phyloP scores from a whole-genome alignment of 1,140 invertebrate species.

The Cataglyphis hispanica region DNA sequence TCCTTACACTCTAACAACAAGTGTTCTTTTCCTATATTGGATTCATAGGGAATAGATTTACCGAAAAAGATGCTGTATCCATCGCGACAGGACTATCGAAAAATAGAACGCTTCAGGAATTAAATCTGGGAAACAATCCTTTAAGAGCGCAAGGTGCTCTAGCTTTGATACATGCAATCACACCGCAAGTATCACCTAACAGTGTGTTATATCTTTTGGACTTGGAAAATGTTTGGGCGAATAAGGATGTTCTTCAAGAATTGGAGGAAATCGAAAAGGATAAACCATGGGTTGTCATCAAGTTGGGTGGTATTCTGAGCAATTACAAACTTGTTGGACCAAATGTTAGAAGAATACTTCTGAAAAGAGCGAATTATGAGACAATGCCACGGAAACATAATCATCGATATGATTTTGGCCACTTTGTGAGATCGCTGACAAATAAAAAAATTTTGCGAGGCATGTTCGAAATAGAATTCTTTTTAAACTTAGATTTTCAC shows the following conservation, averaged over 20 bases:
- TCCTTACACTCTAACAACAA: background rate
- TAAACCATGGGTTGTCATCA: constrained; percentile 79
- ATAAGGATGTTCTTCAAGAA: constrained; percentile 78
- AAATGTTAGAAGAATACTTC: constrained; percentile 81
- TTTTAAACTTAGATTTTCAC: background rate
- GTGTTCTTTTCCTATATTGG: background rate
- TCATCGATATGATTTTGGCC: constrained; percentile 83
- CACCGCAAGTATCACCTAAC: constrained; percentile 57
- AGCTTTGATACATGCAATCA: constrained; percentile 71
- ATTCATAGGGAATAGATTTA: constrained; percentile 80
- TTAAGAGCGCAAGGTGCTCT: constrained; percentile 74
- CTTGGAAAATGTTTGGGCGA: constrained; percentile 83
- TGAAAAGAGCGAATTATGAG: constrained; percentile 84
- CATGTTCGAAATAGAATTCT: constrained; percentile 16
- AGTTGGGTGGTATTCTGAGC: constrained; percentile 83
- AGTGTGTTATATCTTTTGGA: constrained; percentile 79
- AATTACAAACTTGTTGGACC: constrained; percentile 85
- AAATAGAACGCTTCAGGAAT: constrained; percentile 75
- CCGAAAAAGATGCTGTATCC: constrained; percentile 63
- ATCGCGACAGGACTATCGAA: constrained; percentile 77
- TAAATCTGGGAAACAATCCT: constrained; percentile 81
- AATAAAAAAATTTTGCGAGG: constrained; percentile 69
- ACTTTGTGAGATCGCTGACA: constrained; percentile 79
- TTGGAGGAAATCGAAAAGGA: constrained; percentile 76
- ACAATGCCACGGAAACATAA: constrained; percentile 84